Conservation (phyloP, 2,797 vertebrate species). For the Malurus leucopterus region DNA sequence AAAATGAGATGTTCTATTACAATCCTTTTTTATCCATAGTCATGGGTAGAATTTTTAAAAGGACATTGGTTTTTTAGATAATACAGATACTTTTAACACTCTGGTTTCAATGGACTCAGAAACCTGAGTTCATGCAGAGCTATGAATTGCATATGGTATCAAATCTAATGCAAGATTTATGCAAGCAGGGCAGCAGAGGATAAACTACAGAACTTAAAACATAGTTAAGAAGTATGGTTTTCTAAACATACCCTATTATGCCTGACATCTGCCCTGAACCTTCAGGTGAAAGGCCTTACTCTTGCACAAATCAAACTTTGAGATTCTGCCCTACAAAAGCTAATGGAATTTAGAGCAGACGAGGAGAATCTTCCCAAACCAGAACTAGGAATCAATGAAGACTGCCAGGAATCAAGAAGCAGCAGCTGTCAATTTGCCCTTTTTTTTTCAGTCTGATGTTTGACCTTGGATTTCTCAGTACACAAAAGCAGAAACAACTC, state of each 20-base stretch:
- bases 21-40: background rate
- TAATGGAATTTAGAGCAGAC: background rate
- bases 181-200: background rate
- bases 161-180: background rate
- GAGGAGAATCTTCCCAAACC: background rate
- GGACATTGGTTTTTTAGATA: background rate
- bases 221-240: background rate
- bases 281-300: background rate
- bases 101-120: background rate
- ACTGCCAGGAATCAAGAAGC: background rate
- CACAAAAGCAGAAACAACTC: background rate
- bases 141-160: background rate
- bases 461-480: background rate
- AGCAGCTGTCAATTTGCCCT: background rate
- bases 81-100: background rate
- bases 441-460: background rate
- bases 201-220: background rate
- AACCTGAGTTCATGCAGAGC: background rate
- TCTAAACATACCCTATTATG: background rate
- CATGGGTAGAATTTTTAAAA: background rate
- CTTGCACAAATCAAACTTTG: background rate
- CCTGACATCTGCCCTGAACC: background rate
- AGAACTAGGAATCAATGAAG: background rate
- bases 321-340: background rate
- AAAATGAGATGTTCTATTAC: background rate